phyloP scores from a whole-genome alignment of 2,113 vertebrate genomes.

The Etheostoma cragini region DNA sequence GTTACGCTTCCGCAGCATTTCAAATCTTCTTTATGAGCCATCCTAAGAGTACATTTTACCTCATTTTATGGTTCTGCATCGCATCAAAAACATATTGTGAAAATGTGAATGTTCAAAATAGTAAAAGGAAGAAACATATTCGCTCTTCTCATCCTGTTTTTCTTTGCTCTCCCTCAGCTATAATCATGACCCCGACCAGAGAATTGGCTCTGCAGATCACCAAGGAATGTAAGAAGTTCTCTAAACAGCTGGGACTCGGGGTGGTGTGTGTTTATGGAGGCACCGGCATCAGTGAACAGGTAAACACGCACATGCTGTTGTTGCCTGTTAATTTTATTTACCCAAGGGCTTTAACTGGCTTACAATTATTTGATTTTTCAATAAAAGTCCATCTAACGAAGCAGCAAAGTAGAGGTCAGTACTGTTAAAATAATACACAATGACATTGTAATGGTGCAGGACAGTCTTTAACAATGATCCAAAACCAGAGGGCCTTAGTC shows the following conservation, averaged over 20 bases:
- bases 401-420: background rate
- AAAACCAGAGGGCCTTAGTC: background rate
- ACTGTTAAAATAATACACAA: background rate
- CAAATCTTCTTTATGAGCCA: background rate
- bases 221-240: constrained; percentile 99
- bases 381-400: background rate
- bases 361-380: background rate
- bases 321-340: background rate
- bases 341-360: background rate
- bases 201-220: constrained; percentile 98
- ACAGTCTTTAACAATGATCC: background rate
- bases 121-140: background rate
- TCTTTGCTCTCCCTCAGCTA: constrained; percentile 80
- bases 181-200: constrained; percentile 98
- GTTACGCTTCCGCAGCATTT: background rate
- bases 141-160: background rate
- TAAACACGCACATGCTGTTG: constrained; percentile 53
- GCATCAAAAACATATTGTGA: background rate
- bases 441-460: background rate
- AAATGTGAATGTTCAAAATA: background rate
- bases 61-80: background rate
- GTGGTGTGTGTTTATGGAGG: constrained; percentile 99
- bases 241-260: constrained; percentile 92
- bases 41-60: background rate
- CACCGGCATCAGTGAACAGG: constrained; percentile 99